These are phyloP conservation scores for Perdita meconis DNA, from an alignment of 2,888 invertebrate species.

Conservation along the genomic window DNA sequence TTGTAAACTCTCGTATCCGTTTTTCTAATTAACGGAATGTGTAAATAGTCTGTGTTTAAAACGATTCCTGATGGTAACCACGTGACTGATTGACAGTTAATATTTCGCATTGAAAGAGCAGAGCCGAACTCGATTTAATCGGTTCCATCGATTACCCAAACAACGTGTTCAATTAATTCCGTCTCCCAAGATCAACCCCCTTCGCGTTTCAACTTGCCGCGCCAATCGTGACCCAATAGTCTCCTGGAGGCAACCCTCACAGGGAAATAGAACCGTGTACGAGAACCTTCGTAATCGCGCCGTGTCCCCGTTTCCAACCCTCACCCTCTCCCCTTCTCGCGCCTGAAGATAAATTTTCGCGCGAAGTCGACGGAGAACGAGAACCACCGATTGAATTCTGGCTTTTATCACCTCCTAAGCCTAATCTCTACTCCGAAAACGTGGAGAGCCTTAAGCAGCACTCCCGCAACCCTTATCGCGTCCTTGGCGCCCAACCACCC, in stretches of 20 bases:
- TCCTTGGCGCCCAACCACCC: constrained; percentile 16
- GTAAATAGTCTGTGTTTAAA: constrained; percentile 26
- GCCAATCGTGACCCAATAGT: neutral
- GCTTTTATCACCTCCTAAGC: constrained; percentile 18
- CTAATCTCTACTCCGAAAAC: constrained; percentile 10
- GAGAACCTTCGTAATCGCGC: constrained; percentile 45
- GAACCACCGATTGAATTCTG: constrained; percentile 38
- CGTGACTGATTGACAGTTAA: constrained; percentile 47
- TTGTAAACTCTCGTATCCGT: constrained; percentile 1
- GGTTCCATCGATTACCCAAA: constrained; percentile 55
- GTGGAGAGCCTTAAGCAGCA: constrained; percentile 17
- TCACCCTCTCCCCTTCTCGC: too few relatives aligned
- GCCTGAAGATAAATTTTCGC: constrained; percentile 48
- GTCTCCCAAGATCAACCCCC: constrained; percentile 28
- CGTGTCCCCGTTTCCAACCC: neutral
- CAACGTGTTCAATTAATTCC: constrained; percentile 55
- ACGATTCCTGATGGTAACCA: constrained; percentile 31
- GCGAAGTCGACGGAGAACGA: constrained; percentile 4
- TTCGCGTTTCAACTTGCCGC: constrained; percentile 27
- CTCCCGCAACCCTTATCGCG: constrained; percentile 32
- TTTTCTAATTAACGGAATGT: constrained; percentile 42
- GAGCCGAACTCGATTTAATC: constrained; percentile 41
- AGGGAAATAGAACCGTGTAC: neutral
- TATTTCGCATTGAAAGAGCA: constrained; percentile 48
- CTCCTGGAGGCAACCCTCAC: neutral